Conservation (phyloP, 2,888 invertebrate genomes). For the Trichopria drosophilae region DNA sequence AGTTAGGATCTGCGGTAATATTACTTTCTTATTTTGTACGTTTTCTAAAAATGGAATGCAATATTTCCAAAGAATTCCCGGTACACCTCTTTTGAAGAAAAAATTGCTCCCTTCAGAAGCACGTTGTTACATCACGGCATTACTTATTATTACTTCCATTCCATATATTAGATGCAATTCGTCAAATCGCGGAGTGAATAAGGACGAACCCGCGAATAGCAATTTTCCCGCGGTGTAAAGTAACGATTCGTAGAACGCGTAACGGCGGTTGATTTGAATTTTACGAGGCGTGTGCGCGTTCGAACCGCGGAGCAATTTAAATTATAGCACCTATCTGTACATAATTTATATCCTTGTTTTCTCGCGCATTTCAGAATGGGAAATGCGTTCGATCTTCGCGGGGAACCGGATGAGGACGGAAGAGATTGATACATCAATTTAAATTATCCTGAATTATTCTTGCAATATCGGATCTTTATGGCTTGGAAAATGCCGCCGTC, state of each 20-base stretch:
- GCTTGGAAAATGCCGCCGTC: conserved; percentile 51
- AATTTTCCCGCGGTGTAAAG: conserved; percentile 20
- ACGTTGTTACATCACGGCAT: no score
- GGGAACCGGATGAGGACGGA: conserved; percentile 16
- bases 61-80: no score
- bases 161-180: no score
- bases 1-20: no score
- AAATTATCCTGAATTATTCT: conserved; percentile 57
- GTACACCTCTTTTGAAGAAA: no score
- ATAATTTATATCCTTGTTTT: conserved; percentile 57
- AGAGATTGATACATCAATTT: conserved; percentile 53
- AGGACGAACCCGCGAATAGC: no score
- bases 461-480: conserved; percentile 56
- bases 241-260: conserved; percentile 35
- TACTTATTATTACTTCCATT: no score
- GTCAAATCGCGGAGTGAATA: no score
- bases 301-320: conserved; percentile 50
- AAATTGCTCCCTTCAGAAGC: no score
- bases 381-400: conserved; percentile 3
- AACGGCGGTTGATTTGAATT: conserved; percentile 51
- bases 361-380: conserved; percentile 32
- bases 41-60: no score
- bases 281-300: conserved; percentile 48
- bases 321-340: conserved; percentile 54
- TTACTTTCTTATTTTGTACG: no score